Conservation (phyloP, 2,113 vertebrate genomes). For the Cariama cristata region DNA sequence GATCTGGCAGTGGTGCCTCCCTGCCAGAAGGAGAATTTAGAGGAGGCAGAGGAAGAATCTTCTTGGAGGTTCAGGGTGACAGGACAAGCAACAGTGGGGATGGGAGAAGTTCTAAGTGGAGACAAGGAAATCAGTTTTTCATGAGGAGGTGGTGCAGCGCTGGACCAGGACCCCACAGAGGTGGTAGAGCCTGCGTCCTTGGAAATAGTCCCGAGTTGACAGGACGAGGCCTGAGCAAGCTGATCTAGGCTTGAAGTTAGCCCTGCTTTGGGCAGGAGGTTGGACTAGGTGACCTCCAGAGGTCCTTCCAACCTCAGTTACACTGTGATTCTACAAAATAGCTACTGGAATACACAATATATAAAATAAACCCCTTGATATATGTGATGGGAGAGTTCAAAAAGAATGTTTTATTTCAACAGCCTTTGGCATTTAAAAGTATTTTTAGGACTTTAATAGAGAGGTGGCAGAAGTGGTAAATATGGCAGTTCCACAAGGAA, state of each 20-base stretch:
- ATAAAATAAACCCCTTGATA: not conserved
- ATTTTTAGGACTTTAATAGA: not conserved
- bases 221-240: not conserved
- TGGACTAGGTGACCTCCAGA: not conserved
- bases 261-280: not conserved
- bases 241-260: not conserved
- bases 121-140: too few relatives aligned
- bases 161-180: not conserved
- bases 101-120: too few relatives aligned
- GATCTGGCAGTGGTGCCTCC: not conserved
- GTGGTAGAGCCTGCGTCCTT: not conserved
- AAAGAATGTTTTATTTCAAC: not conserved
- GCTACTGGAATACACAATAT: not conserved
- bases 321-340: not conserved
- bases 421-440: not conserved
- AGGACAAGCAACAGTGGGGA: too few relatives aligned
- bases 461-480: not conserved
- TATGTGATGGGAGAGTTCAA: not conserved
- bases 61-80: too few relatives aligned
- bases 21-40: not conserved
- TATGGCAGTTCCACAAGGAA: not conserved
- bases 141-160: not conserved
- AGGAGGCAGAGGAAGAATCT: too few relatives aligned
- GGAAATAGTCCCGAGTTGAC: accelerated
- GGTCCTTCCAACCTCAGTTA: not conserved